Evolutionary conservation across 2,797 vertebrate species (phyloP).

Genomic region (Semotilus atromaculatus): DNA sequence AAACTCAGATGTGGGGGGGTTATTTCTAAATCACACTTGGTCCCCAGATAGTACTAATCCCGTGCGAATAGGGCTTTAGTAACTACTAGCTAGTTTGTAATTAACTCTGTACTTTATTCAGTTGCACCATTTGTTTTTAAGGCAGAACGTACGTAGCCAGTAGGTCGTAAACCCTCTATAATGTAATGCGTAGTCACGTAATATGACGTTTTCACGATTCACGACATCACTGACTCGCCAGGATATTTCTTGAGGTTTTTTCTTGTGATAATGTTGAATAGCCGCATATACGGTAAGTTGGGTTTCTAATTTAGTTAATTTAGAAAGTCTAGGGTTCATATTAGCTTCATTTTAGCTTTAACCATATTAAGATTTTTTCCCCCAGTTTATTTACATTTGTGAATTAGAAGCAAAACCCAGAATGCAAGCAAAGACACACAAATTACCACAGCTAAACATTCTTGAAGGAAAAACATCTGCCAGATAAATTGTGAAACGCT

Average conservation of each 20-base stretch:
- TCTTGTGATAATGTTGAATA: neutral
- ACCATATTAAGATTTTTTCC: neutral
- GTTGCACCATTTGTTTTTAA: no score
- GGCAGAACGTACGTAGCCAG: no score
- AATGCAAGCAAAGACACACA: neutral
- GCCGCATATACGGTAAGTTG: neutral
- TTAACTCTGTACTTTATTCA: no score
- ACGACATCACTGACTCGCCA: neutral
- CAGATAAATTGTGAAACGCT: neutral
- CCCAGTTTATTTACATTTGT: neutral
- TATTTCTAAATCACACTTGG: no score
- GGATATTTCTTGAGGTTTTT: neutral
- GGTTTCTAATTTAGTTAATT: neutral
- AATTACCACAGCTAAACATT: neutral
- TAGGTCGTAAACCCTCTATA: no score
- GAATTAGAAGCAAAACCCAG: neutral
- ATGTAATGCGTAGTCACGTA: no score
- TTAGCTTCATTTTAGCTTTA: neutral
- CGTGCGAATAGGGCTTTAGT: no score
- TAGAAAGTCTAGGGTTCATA: neutral
- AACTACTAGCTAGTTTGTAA: no score
- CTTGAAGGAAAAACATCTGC: conserved; percentile 15
- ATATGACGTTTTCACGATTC: neutral
- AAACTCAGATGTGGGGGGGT: no score
- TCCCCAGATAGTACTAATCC: no score